Base-by-base conservation (phyloP, 2,113 vertebrate genomes). In the Chaenogobius annularis region DNA sequence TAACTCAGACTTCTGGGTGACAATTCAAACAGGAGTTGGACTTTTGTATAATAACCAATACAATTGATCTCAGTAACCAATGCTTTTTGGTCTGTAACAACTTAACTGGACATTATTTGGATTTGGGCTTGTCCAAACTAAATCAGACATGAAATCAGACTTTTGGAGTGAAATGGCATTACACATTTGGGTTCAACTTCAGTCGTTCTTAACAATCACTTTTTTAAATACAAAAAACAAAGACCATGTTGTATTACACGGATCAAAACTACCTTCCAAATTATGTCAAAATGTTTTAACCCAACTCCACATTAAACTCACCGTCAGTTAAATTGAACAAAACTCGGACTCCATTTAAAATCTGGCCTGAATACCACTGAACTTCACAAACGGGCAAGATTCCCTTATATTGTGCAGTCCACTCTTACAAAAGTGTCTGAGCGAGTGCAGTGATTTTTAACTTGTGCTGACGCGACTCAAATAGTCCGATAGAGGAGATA, bases 401-500 rank as follows among this genome's bases (percentile, higher is more conserved):
- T 58, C 50, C 80, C 15, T 66, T 7, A 40, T 56, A 7, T 68
- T 71, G 58, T 72, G 66, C 65, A 66, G 68, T 63, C 43, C 74
- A 73, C 69, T 20, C 11, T 70, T 77, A 63, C 63, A 62, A 20
- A n/a, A 52, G 64, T 40, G 48, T 19, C 48, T 52, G 48, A 31
- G 26, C 2, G 37, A 80, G 75, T 66, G 72, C 82, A 82, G 68
- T 43, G 74, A 73, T 77, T 78, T 83, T 83, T 85, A 67, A 54
- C 50, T 31, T 47, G 48, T 69, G 83, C 82, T 88, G 87, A 90
- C 72, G 0, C 20, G 11, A 74, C 72, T 58, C 70, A 82, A 78
- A 80, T 68, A 11, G 74, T 74, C 62, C 71, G 55, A 74, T 70
- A 70, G 68, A 78, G 64, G 43, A 31, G 56, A 74, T 76, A 72